These are phyloP conservation scores for Peromyscus aztecus DNA, from an alignment of 2,797 vertebrate genomes.

Conservation along the genomic window DNA sequence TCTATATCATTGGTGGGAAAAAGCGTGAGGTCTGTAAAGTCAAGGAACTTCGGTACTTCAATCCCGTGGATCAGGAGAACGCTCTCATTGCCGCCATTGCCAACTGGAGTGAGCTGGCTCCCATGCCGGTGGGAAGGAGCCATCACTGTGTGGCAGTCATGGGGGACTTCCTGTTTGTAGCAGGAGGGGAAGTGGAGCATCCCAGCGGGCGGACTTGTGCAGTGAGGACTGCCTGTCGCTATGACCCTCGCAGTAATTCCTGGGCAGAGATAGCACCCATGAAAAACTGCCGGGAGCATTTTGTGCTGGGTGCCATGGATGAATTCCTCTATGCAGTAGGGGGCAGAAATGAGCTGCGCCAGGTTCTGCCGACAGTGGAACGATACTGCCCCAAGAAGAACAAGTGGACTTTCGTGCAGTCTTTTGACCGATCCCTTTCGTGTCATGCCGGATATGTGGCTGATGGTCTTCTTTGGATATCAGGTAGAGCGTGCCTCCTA, in stretches of 20 bases:
- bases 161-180: slow-evolving; percentile 97
- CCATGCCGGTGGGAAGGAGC: slow-evolving; percentile 96
- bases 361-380: slow-evolving; percentile 97
- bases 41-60: slow-evolving; percentile 95
- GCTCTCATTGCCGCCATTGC: slow-evolving; percentile 93
- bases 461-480: slow-evolving; percentile 97
- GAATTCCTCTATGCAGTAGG: slow-evolving; percentile 96
- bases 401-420: slow-evolving; percentile 97
- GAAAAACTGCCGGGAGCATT: slow-evolving; percentile 98
- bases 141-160: slow-evolving; percentile 97
- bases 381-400: slow-evolving; percentile 98
- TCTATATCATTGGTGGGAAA: slow-evolving; percentile 95
- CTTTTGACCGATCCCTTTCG: slow-evolving; percentile 97
- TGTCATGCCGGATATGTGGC: slow-evolving; percentile 97
- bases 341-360: slow-evolving; percentile 96
- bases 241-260: slow-evolving; percentile 94
- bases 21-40: slow-evolving; percentile 96
- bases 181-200: slow-evolving; percentile 96
- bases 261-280: slow-evolving; percentile 98
- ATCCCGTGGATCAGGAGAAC: slow-evolving; percentile 93
- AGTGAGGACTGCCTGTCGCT: slow-evolving; percentile 95
- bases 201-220: slow-evolving; percentile 94
- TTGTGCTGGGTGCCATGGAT: slow-evolving; percentile 95
- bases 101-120: slow-evolving; percentile 96
- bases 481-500: slow-evolving; percentile 91